Base-by-base conservation (phyloP, 2,888 invertebrate species). In the Xestia sexstrigata region DNA sequence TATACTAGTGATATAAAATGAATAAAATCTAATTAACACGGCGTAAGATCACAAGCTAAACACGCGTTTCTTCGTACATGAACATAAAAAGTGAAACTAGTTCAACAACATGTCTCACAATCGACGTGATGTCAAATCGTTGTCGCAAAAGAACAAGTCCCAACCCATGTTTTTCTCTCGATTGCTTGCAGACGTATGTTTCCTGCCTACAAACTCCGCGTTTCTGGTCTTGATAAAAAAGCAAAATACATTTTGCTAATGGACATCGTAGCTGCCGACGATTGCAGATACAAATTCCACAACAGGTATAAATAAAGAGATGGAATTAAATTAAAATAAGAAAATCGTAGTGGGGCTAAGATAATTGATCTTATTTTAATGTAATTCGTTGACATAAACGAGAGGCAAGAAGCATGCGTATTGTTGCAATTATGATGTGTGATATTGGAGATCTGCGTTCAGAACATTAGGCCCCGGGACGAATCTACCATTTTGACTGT, bases 211-310 rank as follows among this genome's bases (percentile, higher is more conserved):
- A 99, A 99, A 98, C 99, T 99, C 95, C 98, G 99, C 97, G 98
- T 99, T 94, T 98, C 98, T 97, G 99, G 99, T 95, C 98, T 99
- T 97, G 99, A 99, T 98, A 99, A 99, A 97, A 98, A 99, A 97
- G 98, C 99, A 97, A 99, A 99, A 97, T 99, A 99, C 98, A 99
- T 99, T 96, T 98, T 99, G 93, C 98, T 99, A 97, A 98, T 99
- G 98, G 99, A 99, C 98, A 99, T 99, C 97, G 99, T 99, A 94
- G 99, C 99, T 93, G 98, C 99, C 92, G 99, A 99, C 97, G 99
- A 99, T 97, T 99, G 98, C 97, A 98, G 98, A 97, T 98, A 98
- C 98, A 98, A 98, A 97, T 98, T 98, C 97, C 98, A 98, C 97
- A 98, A 98, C 98, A 98, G 98, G 98, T 98, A 98, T 95, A 95